phyloP scores from a whole-genome alignment of 37 sponge, comb jelly and placozoan genomes.

The Agelas oroides region DNA sequence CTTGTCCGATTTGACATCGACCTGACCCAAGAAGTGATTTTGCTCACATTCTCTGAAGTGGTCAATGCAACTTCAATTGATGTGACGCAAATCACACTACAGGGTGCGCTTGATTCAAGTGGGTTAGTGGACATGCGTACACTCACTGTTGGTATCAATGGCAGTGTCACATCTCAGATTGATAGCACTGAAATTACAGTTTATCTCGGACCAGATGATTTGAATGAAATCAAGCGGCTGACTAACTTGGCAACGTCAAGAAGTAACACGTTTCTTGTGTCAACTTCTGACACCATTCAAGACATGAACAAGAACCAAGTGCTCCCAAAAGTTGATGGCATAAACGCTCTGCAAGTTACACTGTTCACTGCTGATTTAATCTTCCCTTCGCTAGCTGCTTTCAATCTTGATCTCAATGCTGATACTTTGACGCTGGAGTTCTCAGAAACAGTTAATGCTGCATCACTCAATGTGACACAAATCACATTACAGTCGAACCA shows the following conservation, averaged over 20 bases:
- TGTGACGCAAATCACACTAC: constrained; percentile 69
- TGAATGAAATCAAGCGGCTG: constrained; percentile 91
- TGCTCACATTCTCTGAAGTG: constrained; percentile 86
- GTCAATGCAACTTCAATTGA: constrained; percentile 77
- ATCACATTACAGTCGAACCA: constrained; percentile 61
- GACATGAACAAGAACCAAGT: constrained; percentile 82
- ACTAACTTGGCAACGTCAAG: constrained; percentile 50
- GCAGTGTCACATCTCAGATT: constrained; percentile 3
- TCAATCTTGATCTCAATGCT: constrained; percentile 66
- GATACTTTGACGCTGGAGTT: constrained; percentile 67
- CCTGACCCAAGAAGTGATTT: constrained; percentile 67
- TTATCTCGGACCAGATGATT: constrained; percentile 70
- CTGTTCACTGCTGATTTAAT: constrained; percentile 65
- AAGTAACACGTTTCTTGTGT: constrained; percentile 52
- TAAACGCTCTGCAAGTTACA: constrained; percentile 34
- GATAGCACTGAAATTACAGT: constrained; percentile 63
- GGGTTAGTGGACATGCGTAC: constrained; percentile 1
- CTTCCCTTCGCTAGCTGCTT: constrained; percentile 51
- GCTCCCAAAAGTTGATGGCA: constrained; percentile 46
- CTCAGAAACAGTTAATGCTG: constrained; percentile 81
- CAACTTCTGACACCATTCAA: constrained; percentile 46
- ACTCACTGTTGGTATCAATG: constrained; percentile 44
- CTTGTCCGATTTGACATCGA: constrained; percentile 82
- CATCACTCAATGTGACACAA: constrained; percentile 67
- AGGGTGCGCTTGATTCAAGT: constrained; percentile 5